Percentiles rank a stretch among this genome's conserved stretches.
phyloP scores from a whole-genome alignment of 2,113 vertebrate species.

The Ceuthmochares aereus region DNA sequence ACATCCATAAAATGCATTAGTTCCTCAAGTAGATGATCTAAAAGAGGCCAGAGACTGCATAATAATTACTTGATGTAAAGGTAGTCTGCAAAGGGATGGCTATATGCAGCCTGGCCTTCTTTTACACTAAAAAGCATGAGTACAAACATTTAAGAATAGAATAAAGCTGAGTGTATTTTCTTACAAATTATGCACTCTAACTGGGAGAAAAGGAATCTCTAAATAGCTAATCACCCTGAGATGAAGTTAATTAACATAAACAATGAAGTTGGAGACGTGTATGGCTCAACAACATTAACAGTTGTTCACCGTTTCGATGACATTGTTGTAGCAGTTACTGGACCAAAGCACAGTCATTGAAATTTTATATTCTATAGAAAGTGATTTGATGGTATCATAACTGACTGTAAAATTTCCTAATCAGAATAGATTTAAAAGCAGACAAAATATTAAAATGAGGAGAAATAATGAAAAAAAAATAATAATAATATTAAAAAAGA shows the following conservation, averaged over 20 bases:
- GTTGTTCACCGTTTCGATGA: background rate
- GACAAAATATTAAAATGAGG: background rate
- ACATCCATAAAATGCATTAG: background rate
- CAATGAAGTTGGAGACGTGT: background rate
- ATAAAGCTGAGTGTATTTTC: background rate
- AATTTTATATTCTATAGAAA: background rate
- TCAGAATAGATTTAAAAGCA: background rate
- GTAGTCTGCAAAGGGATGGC: background rate
- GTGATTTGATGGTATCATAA: background rate
- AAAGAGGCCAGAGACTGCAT: background rate
- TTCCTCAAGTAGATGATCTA: background rate
- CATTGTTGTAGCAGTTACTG: background rate
- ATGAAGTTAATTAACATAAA: background rate
- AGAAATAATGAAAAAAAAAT: background rate
- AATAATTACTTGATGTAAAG: background rate
- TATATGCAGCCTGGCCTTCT: background rate
- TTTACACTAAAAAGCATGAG: background rate
- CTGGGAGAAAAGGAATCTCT: background rate
- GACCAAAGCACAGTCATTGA: background rate
- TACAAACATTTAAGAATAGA: background rate
- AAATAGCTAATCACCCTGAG: background rate
- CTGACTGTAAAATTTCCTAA: background rate
- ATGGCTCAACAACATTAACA: background rate
- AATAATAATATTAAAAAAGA: accelerated
- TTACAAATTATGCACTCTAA: background rate